Percentiles rank a stretch among this genome's conserved stretches.
Evolutionary conservation across 2,888 invertebrate species (phyloP).

Genomic region (Acleris cristana): DNA sequence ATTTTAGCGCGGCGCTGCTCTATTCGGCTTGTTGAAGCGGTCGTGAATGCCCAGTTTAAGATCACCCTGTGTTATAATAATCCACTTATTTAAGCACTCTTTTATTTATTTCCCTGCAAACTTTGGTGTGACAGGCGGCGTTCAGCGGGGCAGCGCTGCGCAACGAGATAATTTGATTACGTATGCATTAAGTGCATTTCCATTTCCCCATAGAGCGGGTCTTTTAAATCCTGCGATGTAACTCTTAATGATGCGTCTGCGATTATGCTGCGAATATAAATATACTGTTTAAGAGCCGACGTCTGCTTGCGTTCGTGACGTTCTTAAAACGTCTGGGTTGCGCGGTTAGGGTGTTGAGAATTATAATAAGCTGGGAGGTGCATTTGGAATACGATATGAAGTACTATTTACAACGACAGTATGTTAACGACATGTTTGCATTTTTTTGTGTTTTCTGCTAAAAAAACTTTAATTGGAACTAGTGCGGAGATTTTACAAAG

Average conservation of each 20-base stretch:
- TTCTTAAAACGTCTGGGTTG: constrained; percentile 1
- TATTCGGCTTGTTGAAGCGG: no score
- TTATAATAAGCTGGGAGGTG: not conserved
- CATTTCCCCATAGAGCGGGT: constrained; percentile 44
- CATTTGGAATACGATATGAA: no score
- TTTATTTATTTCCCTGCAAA: not conserved
- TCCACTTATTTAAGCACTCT: no score
- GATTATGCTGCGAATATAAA: constrained; percentile 18
- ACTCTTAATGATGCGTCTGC: constrained; percentile 35
- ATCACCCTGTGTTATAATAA: no score
- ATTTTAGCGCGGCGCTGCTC: no score
- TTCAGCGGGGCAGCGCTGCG: constrained; percentile 31
- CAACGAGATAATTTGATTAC: constrained; percentile 38
- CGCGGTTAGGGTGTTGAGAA: not conserved
- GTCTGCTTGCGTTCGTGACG: not conserved
- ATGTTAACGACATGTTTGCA: no score
- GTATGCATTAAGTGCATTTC: constrained; percentile 48
- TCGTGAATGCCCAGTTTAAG: no score
- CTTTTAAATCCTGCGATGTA: constrained; percentile 33
- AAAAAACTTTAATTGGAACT: no score
- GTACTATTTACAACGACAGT: no score
- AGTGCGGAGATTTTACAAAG: no score
- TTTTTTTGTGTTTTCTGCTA: no score
- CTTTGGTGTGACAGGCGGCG: constrained; percentile 39
- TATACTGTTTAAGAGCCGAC: constrained; percentile 11